phyloP scores from a whole-genome alignment of 2,797 vertebrate species.

The Orestias chungarensis region DNA sequence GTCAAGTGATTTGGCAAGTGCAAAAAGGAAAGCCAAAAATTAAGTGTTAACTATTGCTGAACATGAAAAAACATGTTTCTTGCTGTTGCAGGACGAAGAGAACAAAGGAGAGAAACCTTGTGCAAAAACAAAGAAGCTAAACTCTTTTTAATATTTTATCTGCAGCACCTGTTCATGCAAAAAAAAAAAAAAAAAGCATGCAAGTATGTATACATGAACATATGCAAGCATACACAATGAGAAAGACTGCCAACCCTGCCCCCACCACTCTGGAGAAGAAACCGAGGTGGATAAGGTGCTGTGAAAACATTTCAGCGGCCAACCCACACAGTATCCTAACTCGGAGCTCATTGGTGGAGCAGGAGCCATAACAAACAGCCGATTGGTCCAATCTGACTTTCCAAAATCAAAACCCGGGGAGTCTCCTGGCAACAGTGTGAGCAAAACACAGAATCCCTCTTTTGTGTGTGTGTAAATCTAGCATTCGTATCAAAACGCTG shows the following conservation, averaged over 20 bases:
- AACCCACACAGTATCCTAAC: slow-evolving; percentile 61
- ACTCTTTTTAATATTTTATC: neutral
- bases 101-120: slow-evolving; percentile 4
- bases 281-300: slow-evolving; percentile 41
- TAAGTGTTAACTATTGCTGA: neutral
- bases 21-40: slow-evolving; percentile 22
- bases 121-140: neutral
- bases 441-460: slow-evolving; percentile 52
- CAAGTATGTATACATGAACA: neutral
- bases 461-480: slow-evolving; percentile 24
- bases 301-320: slow-evolving; percentile 53
- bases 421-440: slow-evolving; percentile 77
- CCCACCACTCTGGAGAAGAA: slow-evolving; percentile 34
- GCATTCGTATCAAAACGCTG: slow-evolving; percentile 38
- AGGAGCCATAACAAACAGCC: slow-evolving; percentile 60
- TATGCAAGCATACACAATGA: slow-evolving; percentile 10
- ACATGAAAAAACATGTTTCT: slow-evolving; percentile 10
- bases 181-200: too few species aligned
- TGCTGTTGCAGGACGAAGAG: neutral
- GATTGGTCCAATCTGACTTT: slow-evolving; percentile 62
- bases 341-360: slow-evolving; percentile 60
- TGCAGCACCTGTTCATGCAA: neutral
- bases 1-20: neutral
- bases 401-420: slow-evolving; percentile 59
- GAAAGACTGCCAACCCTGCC: slow-evolving; percentile 39